These are phyloP conservation scores for Emydoidea blandingii DNA, from an alignment of 2,797 vertebrate species.

Conservation along the genomic window DNA sequence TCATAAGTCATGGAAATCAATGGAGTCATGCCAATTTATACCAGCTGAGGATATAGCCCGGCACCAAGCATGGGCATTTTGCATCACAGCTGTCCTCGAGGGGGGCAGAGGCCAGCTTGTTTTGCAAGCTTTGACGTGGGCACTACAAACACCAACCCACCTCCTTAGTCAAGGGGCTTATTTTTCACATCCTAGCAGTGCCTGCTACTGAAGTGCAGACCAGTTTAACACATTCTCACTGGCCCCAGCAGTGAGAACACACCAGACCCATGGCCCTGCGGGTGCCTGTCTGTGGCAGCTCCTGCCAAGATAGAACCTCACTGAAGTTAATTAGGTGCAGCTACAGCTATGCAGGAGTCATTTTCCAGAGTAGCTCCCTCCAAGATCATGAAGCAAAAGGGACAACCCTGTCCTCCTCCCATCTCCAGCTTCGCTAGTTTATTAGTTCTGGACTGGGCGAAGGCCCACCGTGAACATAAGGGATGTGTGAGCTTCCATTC, in stretches of 20 bases:
- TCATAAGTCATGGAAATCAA: too few species aligned
- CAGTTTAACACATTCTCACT: neutral
- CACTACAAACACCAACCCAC: neutral
- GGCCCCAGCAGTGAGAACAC: neutral
- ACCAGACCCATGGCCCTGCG: neutral
- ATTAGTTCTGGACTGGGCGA: neutral
- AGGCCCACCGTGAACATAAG: neutral
- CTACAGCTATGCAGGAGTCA: neutral
- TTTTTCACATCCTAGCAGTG: neutral
- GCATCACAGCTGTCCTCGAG: too few species aligned
- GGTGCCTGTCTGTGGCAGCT: slow-evolving; percentile 8
- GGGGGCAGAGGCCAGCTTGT: too few species aligned
- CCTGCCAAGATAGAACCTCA: slow-evolving; percentile 10
- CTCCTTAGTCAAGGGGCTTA: accelerated
- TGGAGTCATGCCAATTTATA: neutral
- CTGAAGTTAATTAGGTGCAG: slow-evolving; percentile 54
- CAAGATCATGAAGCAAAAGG: neutral
- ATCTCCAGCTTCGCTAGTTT: slow-evolving; percentile 7
- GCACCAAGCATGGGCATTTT: neutral
- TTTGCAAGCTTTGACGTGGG: too few species aligned
- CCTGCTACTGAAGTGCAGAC: neutral
- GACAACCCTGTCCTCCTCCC: neutral
- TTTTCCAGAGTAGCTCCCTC: neutral
- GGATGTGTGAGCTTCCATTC: slow-evolving; percentile 2
- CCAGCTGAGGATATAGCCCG: neutral